Conservation (phyloP, 1,140 invertebrate species). For the Bombus waltoni region DNA sequence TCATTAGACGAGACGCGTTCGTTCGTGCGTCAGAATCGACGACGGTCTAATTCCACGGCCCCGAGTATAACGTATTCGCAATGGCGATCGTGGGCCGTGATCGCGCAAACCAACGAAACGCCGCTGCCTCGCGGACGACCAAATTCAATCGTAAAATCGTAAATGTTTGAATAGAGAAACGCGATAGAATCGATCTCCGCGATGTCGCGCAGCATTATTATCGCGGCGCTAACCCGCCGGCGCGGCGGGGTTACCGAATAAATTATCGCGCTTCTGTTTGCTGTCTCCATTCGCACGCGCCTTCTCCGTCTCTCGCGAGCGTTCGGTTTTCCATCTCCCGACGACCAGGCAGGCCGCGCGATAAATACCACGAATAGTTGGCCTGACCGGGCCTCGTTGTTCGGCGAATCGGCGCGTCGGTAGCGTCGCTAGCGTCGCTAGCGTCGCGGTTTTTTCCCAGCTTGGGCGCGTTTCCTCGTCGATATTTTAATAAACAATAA, state of each 20-base stretch:
- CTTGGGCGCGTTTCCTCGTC: too few relatives aligned
- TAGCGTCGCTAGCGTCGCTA: not conserved
- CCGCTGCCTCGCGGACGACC: not conserved
- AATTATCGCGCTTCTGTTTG: conserved; percentile 46
- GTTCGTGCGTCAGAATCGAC: not conserved
- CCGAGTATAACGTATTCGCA: conserved; percentile 50
- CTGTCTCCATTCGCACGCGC: not conserved
- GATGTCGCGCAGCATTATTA: conserved; percentile 10
- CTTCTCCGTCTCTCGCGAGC: too few relatives aligned
- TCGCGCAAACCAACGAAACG: conserved; percentile 20
- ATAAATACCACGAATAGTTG: conserved; percentile 23
- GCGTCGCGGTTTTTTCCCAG: not conserved
- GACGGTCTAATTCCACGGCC: conserved; percentile 24
- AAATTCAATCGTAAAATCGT: conserved; percentile 54
- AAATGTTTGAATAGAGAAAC: conserved; percentile 48
- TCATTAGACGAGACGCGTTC: not conserved
- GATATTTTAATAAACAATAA: too few relatives aligned
- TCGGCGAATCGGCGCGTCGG: not conserved
- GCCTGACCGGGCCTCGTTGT: conserved; percentile 12
- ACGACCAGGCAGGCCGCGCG: not conserved
- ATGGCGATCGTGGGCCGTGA: conserved; percentile 34
- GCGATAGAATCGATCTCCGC: conserved; percentile 15
- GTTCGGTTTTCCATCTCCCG: too few relatives aligned
- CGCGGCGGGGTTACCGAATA: conserved; percentile 14
- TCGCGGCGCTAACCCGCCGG: not conserved